Evolutionary conservation across 2,797 vertebrate genomes (phyloP), one percentile per base, ranked within the genome.

Genomic region (Loris lydekkerianus): DNA sequence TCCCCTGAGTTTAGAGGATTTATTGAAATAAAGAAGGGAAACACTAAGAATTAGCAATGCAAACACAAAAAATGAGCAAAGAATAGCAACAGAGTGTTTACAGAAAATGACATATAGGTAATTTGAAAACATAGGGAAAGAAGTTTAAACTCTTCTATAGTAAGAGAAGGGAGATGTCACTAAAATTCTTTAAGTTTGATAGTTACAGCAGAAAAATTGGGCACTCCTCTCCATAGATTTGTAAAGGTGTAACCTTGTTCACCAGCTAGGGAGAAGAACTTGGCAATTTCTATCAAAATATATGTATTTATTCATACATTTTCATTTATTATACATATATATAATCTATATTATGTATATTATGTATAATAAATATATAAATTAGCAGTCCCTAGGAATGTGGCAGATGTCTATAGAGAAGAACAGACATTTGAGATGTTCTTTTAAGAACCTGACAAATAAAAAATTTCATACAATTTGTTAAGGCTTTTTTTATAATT

Each of bases 401-500:
- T 76, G 58, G 15, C 4, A 31, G 31, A 63, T 49, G 65, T 25
- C 8, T 17, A 90, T 23, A 73, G 27, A 21, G 37, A 69, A 34
- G 34, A 18, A 87, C 1, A 76, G 43, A 91, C 10, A 72, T 18
- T 13, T n/a, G 17, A 77, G n/a, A 88, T 63, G 87, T 96, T 94
- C 56, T 93, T 93, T 96, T 82, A 90, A 90, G 77, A 23, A 82
- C 13, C 53, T 89, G 90, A 63, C 15, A 91, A 94, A 85, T 53
- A 67, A 53, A 13, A 83, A 70, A 49, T 91, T 93, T 31, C 69
- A n/a, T 14, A 53, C 25, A 23, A 20, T 21, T 69, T 92, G 58
- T 69, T 82, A 46, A 87, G 10, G 8, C 10, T 82, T 92, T 67
- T 31, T 84, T 60, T 31, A 15, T 90, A 18, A 9, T 89, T 85